phyloP scores from a whole-genome alignment of 2,888 invertebrate species.

The Pseudoips prasinana region DNA sequence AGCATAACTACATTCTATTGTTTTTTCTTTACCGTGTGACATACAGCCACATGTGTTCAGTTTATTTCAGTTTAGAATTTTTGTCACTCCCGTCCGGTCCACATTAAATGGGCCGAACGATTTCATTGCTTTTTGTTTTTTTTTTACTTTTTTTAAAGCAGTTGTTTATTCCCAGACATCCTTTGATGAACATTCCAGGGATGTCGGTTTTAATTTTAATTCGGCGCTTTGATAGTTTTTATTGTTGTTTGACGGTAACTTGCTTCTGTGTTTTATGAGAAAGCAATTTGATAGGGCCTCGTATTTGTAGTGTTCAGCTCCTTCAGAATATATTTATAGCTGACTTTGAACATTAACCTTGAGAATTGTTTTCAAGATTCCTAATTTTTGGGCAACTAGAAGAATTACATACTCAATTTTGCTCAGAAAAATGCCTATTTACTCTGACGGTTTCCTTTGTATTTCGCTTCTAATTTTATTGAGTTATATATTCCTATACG shows the following conservation, averaged over 20 bases:
- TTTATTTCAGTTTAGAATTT: slow-evolving; percentile 78
- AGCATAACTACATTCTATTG: slow-evolving; percentile 12
- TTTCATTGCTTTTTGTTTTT: slow-evolving; percentile 65
- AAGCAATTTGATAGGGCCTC: slow-evolving; percentile 15
- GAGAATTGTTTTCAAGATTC: neutral
- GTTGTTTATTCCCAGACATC: slow-evolving; percentile 65
- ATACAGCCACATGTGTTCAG: slow-evolving; percentile 71
- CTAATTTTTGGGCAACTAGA: too few relatives aligned
- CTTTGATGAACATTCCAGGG: slow-evolving; percentile 65
- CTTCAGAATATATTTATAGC: slow-evolving; percentile 13
- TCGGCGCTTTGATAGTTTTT: slow-evolving; percentile 46
- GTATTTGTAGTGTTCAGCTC: too few relatives aligned
- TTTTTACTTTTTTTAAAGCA: slow-evolving; percentile 42
- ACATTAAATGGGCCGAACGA: slow-evolving; percentile 78
- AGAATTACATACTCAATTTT: too few relatives aligned
- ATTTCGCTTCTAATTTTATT: too few relatives aligned
- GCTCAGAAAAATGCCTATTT: too few relatives aligned
- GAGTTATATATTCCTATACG: too few relatives aligned
- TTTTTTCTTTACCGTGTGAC: slow-evolving; percentile 44
- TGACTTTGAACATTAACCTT: slow-evolving; percentile 4
- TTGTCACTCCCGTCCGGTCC: slow-evolving; percentile 80
- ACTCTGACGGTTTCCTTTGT: too few relatives aligned
- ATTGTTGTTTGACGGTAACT: slow-evolving; percentile 22
- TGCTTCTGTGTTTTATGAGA: slow-evolving; percentile 11
- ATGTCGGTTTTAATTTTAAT: slow-evolving; percentile 59